Evolutionary conservation across 2,888 invertebrate species (phyloP), one percentile per base, ranked within the genome.

Genomic region (Aquatica leii): DNA sequence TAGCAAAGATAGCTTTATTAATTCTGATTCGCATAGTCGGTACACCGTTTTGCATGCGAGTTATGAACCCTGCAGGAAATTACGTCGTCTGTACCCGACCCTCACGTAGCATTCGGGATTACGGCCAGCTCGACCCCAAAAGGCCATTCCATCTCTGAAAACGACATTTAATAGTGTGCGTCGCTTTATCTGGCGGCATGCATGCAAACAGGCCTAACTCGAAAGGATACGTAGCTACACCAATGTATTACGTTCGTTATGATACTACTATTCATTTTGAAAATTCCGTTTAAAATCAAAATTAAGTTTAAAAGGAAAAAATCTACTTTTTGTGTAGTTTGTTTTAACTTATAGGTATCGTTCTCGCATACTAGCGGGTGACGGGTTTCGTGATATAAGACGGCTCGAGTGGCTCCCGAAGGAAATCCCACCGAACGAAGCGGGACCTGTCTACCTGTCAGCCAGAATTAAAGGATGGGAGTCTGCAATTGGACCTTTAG

Each of bases 381-480:
- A 60, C 60, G 63, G 62, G 61, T 59, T 58, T 57, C 68, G 77
- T 77, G 78, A 78, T 77, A 78, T 78, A 77, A 77, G 78, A 75
- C 76, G 75, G 76, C 72, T 70, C 67, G 63, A 75, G 76, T 74
- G 71, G 73, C 74, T 79, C 80, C 78, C 80, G 73, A 68, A 79
- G 81, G 81, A 78, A 77, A 78, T 78, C 76, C 76, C 72, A 71
- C 71, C 71, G 70, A 69, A 72, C 73, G 74, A 74, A 65, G 70
- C 74, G 78, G 69, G 73, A 74, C 76, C 80, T 76, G 78, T 78
- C 77, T 83, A 84, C 85, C 84, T 84, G 84, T 84, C 85, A 84
- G 81, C 77, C 80, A 80, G 84, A 84, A 85, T 85, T 85, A 84
- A 85, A 84, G 85, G 82, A 84, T 84, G 83, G 83, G 77, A 73